phyloP scores from a whole-genome alignment of 2,888 invertebrate genomes.

The Drosophila kanekoi region DNA sequence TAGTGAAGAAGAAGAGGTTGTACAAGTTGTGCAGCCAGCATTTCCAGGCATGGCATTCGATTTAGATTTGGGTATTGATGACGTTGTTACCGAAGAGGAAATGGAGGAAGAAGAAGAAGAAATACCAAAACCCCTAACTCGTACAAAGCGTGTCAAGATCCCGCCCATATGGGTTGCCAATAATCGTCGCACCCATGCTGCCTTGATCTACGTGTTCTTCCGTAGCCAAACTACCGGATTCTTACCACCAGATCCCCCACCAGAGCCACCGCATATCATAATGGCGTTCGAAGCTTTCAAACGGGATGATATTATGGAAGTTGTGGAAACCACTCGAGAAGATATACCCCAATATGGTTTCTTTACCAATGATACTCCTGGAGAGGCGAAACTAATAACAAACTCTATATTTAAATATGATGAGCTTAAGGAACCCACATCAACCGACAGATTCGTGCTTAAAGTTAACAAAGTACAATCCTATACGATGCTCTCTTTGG shows the following conservation, averaged over 20 bases:
- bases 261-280: slow-evolving; percentile 88
- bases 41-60: slow-evolving; percentile 52
- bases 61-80: slow-evolving; percentile 54
- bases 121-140: slow-evolving; percentile 52
- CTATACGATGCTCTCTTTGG: slow-evolving; percentile 88
- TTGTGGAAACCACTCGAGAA: slow-evolving; percentile 85
- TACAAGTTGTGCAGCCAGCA: slow-evolving; percentile 44
- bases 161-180: slow-evolving; percentile 87
- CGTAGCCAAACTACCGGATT: slow-evolving; percentile 84
- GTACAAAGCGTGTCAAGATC: slow-evolving; percentile 79
- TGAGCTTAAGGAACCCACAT: slow-evolving; percentile 28
- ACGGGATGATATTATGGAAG: slow-evolving; percentile 87
- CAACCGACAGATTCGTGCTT: slow-evolving; percentile 88
- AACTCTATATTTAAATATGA: slow-evolving; percentile 88
- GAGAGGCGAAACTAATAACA: slow-evolving; percentile 87
- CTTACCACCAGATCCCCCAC: slow-evolving; percentile 87
- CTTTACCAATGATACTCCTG: slow-evolving; percentile 88
- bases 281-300: slow-evolving; percentile 89
- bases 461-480: slow-evolving; percentile 88
- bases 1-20: slow-evolving; percentile 60
- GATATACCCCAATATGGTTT: slow-evolving; percentile 89
- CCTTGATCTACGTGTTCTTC: slow-evolving; percentile 87
- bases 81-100: slow-evolving; percentile 46
- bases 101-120: slow-evolving; percentile 55
- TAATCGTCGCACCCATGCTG: slow-evolving; percentile 87